Evolutionary conservation across 2,113 vertebrate species (phyloP), one percentile per base, ranked within the genome.

Genomic region (Hassar affinis): DNA sequence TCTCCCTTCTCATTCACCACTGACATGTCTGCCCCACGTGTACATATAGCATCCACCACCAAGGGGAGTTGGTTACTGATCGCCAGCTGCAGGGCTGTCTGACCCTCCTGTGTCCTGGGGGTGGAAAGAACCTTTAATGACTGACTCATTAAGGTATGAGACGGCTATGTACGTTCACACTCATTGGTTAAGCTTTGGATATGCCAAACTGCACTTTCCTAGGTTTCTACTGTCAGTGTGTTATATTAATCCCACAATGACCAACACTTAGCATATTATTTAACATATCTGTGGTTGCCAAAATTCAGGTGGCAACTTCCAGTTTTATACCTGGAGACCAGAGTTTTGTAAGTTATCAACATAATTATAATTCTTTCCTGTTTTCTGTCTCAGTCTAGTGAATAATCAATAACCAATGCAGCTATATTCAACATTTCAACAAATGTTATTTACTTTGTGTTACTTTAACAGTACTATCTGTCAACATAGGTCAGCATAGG

Each of bases 11-110:
- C 97, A 54, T 99, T 94, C 0, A 95, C 94, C 87, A 99, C 96
- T 0, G 98, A 97, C 97, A 98, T 99, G 87, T 99, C 98, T 0
- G 97, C 97, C 87, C 98, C 98, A 75, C 98, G 93, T 42, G 97
- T 99, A 90, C 98, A 99, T 85, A 99, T 96, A 17, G 98, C 98
- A 75, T 99, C 98, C 17, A 99, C 97, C 62, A 99, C 98, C 0
- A 99, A 93, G 0, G 98, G 98, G 78, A 99, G 95, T 91, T 99
- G 96, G 91, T 98, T 97, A 85, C 93, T 96, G 90, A 99, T 99
- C 81, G 97, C 98, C 86, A 99, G 85, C 91, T 99, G 97, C 3
- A 99, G 94, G 33, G 97, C 96, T 0, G 97, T 98, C 93, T 98
- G 95, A 27, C 97, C 95, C 11, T 99, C 98, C 89, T 94, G 95